These are phyloP conservation scores for Lepus townsendii DNA, from an alignment of 2,797 vertebrate species.

Conservation along the genomic window DNA sequence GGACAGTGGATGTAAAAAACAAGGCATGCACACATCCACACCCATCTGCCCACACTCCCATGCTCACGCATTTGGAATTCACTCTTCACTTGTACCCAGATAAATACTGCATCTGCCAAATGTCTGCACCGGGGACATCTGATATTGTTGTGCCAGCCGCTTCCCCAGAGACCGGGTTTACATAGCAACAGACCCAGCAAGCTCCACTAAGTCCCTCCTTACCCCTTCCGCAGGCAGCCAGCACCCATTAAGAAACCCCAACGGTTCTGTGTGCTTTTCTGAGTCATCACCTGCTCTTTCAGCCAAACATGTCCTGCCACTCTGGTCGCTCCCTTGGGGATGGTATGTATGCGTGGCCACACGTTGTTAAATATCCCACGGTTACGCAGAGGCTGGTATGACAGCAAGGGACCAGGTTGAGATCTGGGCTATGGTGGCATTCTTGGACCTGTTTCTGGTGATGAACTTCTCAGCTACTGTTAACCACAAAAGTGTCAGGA, in stretches of 20 bases:
- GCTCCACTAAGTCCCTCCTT: conserved; percentile 65
- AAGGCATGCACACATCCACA: neutral
- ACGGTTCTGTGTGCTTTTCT: accelerated
- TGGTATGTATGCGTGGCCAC: too few relatives aligned
- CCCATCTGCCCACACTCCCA: neutral
- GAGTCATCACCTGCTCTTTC: neutral
- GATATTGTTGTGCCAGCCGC: neutral
- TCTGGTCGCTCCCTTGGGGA: neutral
- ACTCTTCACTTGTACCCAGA: neutral
- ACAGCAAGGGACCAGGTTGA: neutral
- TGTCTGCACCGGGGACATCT: conserved; percentile 30
- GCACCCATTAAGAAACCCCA: conserved; percentile 36
- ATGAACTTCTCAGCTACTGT: neutral
- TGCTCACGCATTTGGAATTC: neutral
- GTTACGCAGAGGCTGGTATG: neutral
- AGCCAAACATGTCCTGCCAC: accelerated
- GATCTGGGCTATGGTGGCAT: too few relatives aligned
- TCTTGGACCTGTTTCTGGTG: neutral
- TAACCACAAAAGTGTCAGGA: neutral
- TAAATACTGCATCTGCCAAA: conserved; percentile 6
- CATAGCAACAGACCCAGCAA: neutral
- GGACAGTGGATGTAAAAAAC: neutral
- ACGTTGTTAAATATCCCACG: neutral
- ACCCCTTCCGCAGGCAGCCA: neutral
- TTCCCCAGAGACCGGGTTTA: conserved; percentile 36